A percentile compares a stretch with the other conserved stretches of the same genome.
These are phyloP conservation scores for Melanostigma gelatinosum DNA, from an alignment of 2,113 vertebrate species.

Conservation along the genomic window DNA sequence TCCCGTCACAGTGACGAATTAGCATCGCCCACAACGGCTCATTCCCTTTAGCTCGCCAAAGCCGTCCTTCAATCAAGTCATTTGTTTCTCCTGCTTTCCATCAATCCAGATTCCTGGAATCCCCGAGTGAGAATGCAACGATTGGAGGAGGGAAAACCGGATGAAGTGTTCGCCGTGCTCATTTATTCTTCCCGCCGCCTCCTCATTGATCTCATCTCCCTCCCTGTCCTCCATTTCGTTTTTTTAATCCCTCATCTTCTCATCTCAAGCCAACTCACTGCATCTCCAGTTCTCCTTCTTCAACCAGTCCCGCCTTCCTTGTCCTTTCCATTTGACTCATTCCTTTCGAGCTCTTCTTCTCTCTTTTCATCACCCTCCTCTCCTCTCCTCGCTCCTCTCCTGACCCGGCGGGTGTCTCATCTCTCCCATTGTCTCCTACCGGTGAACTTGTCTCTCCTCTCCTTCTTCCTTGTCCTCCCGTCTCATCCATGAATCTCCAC, in stretches of 20 bases:
- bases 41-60: not conserved
- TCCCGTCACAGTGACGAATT: conserved; percentile 14
- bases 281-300: conserved; percentile 22
- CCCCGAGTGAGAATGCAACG: not conserved
- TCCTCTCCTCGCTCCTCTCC: not conserved
- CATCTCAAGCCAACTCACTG: conserved; percentile 32
- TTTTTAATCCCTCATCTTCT: conserved; percentile 21
- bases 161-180: conserved; percentile 25
- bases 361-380: not conserved
- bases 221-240: conserved; percentile 1
- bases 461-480: not conserved
- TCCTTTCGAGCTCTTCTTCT: not conserved
- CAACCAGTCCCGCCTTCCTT: not conserved
- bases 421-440: not conserved
- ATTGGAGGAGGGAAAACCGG: conserved; percentile 8
- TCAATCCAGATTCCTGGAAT: not conserved
- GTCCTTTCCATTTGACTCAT: conserved; percentile 21
- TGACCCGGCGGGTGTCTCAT: not conserved
- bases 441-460: not conserved
- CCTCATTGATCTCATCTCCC: conserved; percentile 27
- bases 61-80: not conserved
- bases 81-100: not conserved
- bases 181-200: conserved; percentile 22
- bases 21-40: not conserved
- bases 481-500: not conserved